Evolutionary conservation across 2,113 vertebrate species (phyloP).

Genomic region (Geothlypis trichas): DNA sequence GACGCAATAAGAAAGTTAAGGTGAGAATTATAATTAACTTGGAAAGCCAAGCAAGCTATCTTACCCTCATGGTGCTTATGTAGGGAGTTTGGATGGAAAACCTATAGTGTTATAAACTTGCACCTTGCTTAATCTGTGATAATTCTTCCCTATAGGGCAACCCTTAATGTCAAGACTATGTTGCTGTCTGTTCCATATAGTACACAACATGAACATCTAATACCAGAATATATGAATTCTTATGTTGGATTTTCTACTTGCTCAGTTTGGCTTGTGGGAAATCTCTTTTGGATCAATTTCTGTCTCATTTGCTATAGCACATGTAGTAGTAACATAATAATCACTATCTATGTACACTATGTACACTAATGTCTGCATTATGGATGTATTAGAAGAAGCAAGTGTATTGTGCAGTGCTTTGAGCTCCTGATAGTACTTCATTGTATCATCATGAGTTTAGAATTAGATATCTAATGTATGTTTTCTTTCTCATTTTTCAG

Average conservation of each 20-base stretch:
- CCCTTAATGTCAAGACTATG: background rate
- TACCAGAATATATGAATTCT: background rate
- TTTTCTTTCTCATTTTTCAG: slow-evolving; percentile 67
- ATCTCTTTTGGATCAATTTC: background rate
- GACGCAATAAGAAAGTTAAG: background rate
- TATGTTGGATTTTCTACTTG: background rate
- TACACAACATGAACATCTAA: background rate
- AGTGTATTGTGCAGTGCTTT: background rate
- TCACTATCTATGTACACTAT: background rate
- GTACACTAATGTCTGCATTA: background rate
- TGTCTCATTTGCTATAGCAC: background rate
- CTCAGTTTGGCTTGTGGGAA: background rate
- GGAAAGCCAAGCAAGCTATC: background rate
- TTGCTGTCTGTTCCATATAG: background rate
- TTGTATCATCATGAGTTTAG: background rate
- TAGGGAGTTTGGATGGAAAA: background rate
- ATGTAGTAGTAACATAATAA: background rate
- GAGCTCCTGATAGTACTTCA: background rate
- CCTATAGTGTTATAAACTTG: background rate
- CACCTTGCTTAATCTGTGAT: background rate
- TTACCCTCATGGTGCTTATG: background rate
- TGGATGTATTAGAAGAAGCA: background rate
- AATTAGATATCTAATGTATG: background rate
- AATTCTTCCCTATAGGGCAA: background rate
- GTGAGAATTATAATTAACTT: background rate